A percentile compares a stretch with the other conserved stretches of the same genome.
These are phyloP conservation scores for Ichneumoninae sp. DNA, from an alignment of 2,888 invertebrate genomes.

Conservation along the genomic window DNA sequence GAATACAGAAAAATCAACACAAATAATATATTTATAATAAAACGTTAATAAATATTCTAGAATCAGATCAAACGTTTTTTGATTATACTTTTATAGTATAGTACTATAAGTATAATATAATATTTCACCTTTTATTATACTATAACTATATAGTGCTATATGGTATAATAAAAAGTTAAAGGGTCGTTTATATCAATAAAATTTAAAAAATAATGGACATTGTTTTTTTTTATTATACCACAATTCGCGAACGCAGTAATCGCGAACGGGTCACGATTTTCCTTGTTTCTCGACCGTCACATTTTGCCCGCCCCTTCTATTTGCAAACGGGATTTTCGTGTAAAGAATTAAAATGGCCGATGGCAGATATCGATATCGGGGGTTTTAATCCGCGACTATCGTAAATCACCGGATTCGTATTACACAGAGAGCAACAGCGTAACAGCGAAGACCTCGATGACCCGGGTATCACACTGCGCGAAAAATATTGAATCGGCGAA, in stretches of 20 bases:
- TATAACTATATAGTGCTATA: too few species aligned
- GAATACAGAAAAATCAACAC: conserved; percentile 25
- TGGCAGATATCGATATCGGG: conserved; percentile 29
- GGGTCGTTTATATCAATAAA: too few species aligned
- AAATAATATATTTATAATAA: conserved; percentile 20
- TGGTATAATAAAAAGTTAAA: background rate
- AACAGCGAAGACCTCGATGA: background rate
- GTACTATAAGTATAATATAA: too few species aligned
- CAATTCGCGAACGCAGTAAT: conserved; percentile 48
- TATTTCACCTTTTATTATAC: too few species aligned
- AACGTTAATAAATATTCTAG: too few species aligned
- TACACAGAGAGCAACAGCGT: background rate
- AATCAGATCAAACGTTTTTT: too few species aligned
- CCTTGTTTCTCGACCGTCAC: conserved; percentile 30
- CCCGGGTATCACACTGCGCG: background rate
- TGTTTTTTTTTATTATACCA: conserved; percentile 1
- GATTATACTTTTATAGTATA: too few species aligned
- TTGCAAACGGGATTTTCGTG: conserved; percentile 46
- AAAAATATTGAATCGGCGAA: background rate
- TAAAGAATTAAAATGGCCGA: conserved; percentile 23
- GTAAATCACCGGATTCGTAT: conserved; percentile 33
- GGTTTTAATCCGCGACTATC: conserved; percentile 32
- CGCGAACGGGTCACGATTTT: conserved; percentile 7
- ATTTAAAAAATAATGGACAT: too few species aligned
- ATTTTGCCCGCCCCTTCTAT: conserved; percentile 30